Evolutionary conservation across 2,888 invertebrate species (phyloP), one percentile per base, ranked within the genome.

Genomic region (Drosophila cracens): DNA sequence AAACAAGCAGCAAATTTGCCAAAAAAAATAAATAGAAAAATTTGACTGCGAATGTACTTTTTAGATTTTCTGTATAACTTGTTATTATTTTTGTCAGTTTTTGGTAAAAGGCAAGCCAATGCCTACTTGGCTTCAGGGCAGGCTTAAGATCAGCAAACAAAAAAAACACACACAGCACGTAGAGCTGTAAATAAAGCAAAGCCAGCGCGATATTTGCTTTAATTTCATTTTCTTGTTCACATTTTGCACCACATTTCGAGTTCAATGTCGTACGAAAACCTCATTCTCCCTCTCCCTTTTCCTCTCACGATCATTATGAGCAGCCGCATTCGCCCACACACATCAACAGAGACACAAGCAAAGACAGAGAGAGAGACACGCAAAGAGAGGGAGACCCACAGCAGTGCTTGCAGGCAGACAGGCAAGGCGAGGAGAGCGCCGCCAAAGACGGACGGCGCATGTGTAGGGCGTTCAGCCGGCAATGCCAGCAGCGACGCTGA

Each of bases 231-330:
- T 81, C 72, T 76, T 82, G 53, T 53, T 60, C 53, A 51, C 58
- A 69, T 70, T 56, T 74, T 73, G 74, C 80, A 84, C 82, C 84
- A 86, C 82, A 84, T 84, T 87, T 90, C 87, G 90, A 91, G 91
- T 91, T 91, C 91, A 91, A 91, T 91, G 91, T 89, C 91, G 91
- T 84, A 81, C 89, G 79, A 87, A 83, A 88, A 87, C 87, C 87
- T 81, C 89, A 88, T 88, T 86, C 87, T 74, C 16, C 34, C 21
- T 38, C 38, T 38, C 4, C 34, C 34, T 34, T 13, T 34, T 4
- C 4, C 34, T 34, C 86, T 79, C 87, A 83, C 83, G 84, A 83
- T 75, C 82, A 86, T 86, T 83, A 82, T 82, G 79, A 25, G 25
- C 46, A 76, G 87, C 73, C 81, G 16, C 49, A n/a, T 49, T 77